A percentile compares a stretch with the other conserved stretches of the same genome.
Conservation (phyloP, 2,888 invertebrate genomes). For the Magallana nippona region DNA sequence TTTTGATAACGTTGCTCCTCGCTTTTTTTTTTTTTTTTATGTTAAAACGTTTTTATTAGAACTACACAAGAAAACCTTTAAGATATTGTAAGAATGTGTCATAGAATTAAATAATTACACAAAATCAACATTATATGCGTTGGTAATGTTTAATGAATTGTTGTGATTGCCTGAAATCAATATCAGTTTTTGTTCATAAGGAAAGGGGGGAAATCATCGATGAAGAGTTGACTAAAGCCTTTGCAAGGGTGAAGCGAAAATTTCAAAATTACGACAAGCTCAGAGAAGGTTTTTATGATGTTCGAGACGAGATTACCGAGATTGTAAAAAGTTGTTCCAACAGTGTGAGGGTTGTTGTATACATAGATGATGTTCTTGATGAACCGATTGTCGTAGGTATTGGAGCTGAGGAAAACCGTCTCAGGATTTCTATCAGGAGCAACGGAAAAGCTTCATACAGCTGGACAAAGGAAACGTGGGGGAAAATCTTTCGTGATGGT, state of each 20-base stretch:
- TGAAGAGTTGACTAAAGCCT: not conserved
- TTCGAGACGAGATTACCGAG: not conserved
- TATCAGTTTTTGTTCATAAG: too few relatives aligned
- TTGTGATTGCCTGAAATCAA: too few relatives aligned
- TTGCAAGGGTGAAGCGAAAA: not conserved
- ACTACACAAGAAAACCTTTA: too few relatives aligned
- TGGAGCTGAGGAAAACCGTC: not conserved
- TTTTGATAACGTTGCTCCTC: too few relatives aligned
- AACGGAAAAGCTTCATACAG: not conserved
- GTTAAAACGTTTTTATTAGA: too few relatives aligned
- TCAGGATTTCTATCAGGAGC: not conserved
- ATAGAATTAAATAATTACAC: too few relatives aligned
- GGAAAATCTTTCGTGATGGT: not conserved
- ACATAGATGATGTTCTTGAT: not conserved
- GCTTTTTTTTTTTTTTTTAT: too few relatives aligned
- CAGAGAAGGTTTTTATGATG: not conserved
- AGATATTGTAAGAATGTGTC: too few relatives aligned
- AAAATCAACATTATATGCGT: too few relatives aligned
- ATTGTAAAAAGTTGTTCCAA: not conserved
- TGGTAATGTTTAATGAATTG: too few relatives aligned
- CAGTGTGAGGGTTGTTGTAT: conserved; percentile 4
- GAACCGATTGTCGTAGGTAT: not conserved
- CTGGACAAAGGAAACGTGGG: conserved; percentile 17
- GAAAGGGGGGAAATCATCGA: not conserved
- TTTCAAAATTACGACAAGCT: not conserved